Percentiles rank a stretch among this genome's conserved stretches.
phyloP scores from a whole-genome alignment of 2,888 invertebrate genomes.

The Callyntrura sp. region DNA sequence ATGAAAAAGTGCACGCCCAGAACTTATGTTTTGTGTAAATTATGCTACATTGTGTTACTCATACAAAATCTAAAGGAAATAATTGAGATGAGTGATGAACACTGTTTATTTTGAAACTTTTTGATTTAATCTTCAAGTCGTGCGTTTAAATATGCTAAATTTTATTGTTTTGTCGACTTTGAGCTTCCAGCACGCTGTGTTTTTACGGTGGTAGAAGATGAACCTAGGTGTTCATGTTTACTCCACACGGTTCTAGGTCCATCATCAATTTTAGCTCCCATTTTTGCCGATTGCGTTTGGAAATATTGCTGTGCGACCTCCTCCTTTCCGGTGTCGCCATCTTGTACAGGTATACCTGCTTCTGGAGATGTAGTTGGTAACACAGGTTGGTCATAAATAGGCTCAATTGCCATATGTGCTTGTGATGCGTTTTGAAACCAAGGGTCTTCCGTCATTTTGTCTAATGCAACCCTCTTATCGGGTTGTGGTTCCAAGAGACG shows the following conservation, averaged over 20 bases:
- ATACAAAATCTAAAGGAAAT: too few relatives aligned
- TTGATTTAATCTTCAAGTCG: too few relatives aligned
- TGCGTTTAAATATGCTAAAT: too few relatives aligned
- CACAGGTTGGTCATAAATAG: slow-evolving; percentile 18
- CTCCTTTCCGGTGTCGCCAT: slow-evolving; percentile 14
- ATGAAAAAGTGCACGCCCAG: too few relatives aligned
- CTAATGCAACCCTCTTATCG: slow-evolving; percentile 70
- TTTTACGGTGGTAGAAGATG: slow-evolving; percentile 31
- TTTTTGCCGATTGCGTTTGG: neutral
- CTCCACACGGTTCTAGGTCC: slow-evolving; percentile 50
- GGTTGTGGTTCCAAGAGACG: slow-evolving; percentile 79
- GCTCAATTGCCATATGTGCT: slow-evolving; percentile 12
- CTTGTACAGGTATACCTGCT: slow-evolving; percentile 10
- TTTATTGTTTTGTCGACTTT: too few relatives aligned
- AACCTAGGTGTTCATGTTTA: neutral
- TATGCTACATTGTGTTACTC: too few relatives aligned
- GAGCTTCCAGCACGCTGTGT: too few relatives aligned
- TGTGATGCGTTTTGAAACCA: slow-evolving; percentile 71
- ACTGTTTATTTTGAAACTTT: too few relatives aligned
- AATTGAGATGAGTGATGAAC: too few relatives aligned
- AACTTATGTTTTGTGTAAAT: too few relatives aligned
- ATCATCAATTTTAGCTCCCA: neutral
- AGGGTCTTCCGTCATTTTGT: slow-evolving; percentile 75
- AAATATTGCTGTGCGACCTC: neutral
- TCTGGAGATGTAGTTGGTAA: neutral